These are phyloP conservation scores for Lacerta viridis DNA, from an alignment of 2,797 vertebrate genomes.

Conservation along the genomic window DNA sequence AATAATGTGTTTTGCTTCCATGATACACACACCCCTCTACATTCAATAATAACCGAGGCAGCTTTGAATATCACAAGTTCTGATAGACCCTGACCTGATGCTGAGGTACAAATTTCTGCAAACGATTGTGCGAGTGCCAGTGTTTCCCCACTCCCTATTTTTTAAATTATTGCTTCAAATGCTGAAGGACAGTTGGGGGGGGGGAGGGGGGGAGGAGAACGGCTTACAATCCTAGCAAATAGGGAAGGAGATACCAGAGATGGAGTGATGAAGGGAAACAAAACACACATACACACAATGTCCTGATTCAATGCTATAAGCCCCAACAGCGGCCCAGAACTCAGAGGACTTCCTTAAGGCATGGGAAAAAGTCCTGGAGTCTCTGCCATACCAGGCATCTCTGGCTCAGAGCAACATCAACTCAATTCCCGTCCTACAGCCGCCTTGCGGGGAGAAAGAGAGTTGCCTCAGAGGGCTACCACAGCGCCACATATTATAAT, in stretches of 20 bases:
- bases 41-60: neutral
- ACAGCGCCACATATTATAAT: neutral
- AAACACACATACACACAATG: neutral
- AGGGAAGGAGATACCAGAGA: neutral
- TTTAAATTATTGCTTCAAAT: conserved; percentile 39
- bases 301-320: neutral
- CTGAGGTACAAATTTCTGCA: conserved; percentile 4
- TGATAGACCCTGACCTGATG: neutral
- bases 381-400: neutral
- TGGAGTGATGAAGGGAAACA: too few species aligned
- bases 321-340: neutral
- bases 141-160: too few species aligned
- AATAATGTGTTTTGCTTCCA: neutral
- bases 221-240: neutral
- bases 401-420: neutral
- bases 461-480: neutral
- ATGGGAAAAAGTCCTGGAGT: neutral
- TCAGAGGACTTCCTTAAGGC: neutral
- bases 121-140: neutral
- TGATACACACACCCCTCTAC: neutral
- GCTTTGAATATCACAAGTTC: neutral
- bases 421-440: neutral
- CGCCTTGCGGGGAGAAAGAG: neutral
- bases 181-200: neutral
- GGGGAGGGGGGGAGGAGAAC: neutral